These are phyloP conservation scores for Sebastes dallii DNA, from an alignment of 2,797 vertebrate species.

Conservation along the genomic window DNA sequence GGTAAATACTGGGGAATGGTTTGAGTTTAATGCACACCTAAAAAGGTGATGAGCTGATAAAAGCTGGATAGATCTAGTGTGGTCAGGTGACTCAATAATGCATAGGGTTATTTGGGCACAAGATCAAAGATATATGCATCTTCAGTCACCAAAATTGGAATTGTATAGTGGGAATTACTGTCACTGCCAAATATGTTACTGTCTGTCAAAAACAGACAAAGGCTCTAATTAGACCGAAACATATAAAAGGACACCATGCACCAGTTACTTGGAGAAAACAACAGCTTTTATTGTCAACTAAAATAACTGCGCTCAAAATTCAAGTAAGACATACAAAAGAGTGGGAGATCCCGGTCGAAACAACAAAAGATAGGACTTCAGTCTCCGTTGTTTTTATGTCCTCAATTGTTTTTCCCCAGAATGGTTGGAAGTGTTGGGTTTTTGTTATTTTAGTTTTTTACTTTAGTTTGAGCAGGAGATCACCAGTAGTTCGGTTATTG, in stretches of 20 bases:
- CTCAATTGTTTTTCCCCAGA: too few species aligned
- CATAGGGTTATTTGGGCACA: background rate
- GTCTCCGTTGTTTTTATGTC: too few species aligned
- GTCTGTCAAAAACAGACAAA: background rate
- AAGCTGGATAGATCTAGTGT: background rate
- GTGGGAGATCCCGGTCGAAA: background rate
- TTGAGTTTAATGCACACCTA: too few species aligned
- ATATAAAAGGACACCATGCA: background rate
- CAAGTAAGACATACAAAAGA: background rate
- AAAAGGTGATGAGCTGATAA: background rate
- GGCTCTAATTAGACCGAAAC: background rate
- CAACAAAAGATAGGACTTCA: background rate
- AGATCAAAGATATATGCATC: background rate
- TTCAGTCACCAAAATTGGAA: background rate
- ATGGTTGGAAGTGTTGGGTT: background rate
- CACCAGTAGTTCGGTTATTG: background rate
- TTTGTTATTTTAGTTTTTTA: background rate
- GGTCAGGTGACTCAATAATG: background rate
- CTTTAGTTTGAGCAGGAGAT: background rate
- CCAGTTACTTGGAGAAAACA: background rate
- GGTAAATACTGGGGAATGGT: too few species aligned
- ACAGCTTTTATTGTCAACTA: background rate
- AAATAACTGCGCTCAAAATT: background rate
- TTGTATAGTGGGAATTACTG: background rate
- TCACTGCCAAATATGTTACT: background rate